Evolutionary conservation across 2,113 vertebrate species (phyloP), one percentile per base, ranked within the genome.

Genomic region (Nannospalax galili): DNA sequence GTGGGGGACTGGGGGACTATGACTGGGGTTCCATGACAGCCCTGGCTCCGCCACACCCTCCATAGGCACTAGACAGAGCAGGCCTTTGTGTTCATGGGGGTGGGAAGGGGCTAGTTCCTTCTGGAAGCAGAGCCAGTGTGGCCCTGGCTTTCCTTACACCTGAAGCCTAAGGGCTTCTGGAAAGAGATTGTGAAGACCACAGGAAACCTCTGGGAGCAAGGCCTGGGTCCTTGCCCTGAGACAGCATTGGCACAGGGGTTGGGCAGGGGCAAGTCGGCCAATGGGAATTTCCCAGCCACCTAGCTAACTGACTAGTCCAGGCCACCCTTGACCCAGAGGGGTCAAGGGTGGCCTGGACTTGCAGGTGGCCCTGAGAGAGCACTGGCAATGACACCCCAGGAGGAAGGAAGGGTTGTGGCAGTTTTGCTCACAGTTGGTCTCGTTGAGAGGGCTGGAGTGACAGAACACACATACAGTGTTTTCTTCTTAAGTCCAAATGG

Each of bases 361-460:
- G 48, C 45, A 2, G 60, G 70, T 32, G 60, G 14, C 8, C 32
- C 22, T 8, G 10, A 3, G 9, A 32, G 48, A 62, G 42, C 30
- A 1, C 37, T 40, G 52, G 75, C 62, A 5, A 40, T 20, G 20
- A 26, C 2, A 0, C 64, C 30, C 52, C 14, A 52, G 60, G 32
- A 73, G 48, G 8, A 40, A 32, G 40, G 45, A 37, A 69, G 8
- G 40, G 37, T 32, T 37, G 22, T 1, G 32, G 70, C 28, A 35
- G 15, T 10, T 67, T 48, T 48, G 42, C 42, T 69, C 52, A 56
- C 45, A 28, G 84, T 45, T 35, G 64, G n/a, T n/a, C 3, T 30
- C 20, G 19, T 30, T 58, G 26, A 1, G 35, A 72, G 4, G 48
- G 42, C 48, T 0, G 8, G 3, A 0, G 2, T 17, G 7, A 22